A percentile compares a stretch with the other conserved stretches of the same genome.
Conservation (phyloP, 2,113 vertebrate species). For the Callionymus lyra region DNA sequence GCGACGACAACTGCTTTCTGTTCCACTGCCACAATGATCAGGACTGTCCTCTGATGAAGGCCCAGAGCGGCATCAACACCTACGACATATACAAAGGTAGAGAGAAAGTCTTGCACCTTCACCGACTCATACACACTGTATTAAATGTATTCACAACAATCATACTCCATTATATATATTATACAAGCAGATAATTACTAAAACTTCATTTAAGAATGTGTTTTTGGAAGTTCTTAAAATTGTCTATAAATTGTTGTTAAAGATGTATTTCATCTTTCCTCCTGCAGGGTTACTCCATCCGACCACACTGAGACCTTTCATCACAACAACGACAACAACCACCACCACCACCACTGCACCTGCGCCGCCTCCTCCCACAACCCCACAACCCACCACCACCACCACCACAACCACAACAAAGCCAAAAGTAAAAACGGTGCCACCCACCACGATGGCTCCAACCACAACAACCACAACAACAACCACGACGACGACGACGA, state of each 20-base stretch:
- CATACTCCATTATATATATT: too few relatives aligned
- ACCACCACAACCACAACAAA: constrained; percentile 2
- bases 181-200: too few relatives aligned
- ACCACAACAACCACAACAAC: constrained; percentile 3
- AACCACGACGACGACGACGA: not conserved
- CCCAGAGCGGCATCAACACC: constrained; percentile 47
- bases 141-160: too few relatives aligned
- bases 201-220: too few relatives aligned
- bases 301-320: constrained; percentile 23
- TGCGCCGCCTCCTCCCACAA: not conserved
- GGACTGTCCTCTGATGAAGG: constrained; percentile 61
- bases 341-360: not conserved
- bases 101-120: too few relatives aligned
- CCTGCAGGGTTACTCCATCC: constrained; percentile 55
- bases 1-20: constrained; percentile 61
- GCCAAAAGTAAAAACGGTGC: not conserved
- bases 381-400: not conserved
- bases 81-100: constrained; percentile 69
- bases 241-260: too few relatives aligned
- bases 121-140: too few relatives aligned
- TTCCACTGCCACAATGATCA: constrained; percentile 60
- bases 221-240: too few relatives aligned
- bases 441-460: not conserved
- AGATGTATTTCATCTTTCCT: constrained; percentile 9
- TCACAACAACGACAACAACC: constrained; percentile 7